Conservation (phyloP, 2,113 vertebrate species). For the Hydropotes inermis region DNA sequence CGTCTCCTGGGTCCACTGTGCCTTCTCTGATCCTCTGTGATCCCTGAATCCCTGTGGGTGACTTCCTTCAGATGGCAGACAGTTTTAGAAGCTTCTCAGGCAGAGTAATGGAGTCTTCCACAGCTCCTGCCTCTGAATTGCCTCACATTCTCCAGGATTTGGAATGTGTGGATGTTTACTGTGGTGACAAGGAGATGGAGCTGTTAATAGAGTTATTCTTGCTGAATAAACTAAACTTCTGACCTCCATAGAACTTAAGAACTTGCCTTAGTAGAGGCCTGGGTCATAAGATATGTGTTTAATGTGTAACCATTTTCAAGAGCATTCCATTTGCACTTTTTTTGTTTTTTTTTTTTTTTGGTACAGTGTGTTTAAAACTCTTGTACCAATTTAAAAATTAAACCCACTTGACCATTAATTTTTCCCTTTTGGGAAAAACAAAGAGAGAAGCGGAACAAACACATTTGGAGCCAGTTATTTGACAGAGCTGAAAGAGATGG, state of each 20-base stretch:
- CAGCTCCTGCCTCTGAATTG: not conserved
- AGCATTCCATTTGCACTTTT: conserved; percentile 61
- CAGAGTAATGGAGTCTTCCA: conserved; percentile 6
- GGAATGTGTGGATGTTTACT: conserved; percentile 74
- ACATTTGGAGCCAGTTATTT: not conserved
- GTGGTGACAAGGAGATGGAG: conserved; percentile 72
- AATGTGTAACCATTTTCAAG: conserved; percentile 51
- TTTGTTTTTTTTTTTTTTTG: conserved; percentile 38
- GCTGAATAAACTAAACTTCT: conserved; percentile 82
- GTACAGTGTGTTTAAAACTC: conserved; percentile 39
- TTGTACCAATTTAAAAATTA: conserved; percentile 69
- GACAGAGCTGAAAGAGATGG: not conserved
- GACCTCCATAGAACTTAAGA: conserved; percentile 76
- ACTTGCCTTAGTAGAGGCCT: conserved; percentile 46
- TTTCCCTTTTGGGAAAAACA: conserved; percentile 56
- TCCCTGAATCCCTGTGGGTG: conserved; percentile 21
- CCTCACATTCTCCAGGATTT: conserved; percentile 61
- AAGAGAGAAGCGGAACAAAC: conserved; percentile 3
- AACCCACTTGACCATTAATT: conserved; percentile 49
- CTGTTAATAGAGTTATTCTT: conserved; percentile 80
- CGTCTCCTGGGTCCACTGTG: conserved; percentile 35
- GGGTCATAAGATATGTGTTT: conserved; percentile 64
- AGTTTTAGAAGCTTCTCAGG: conserved; percentile 67
- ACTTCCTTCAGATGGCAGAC: conserved; percentile 52
- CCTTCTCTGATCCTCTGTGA: conserved; percentile 53